Conservation (phyloP, 2,888 invertebrate genomes). For the Drosophila sordidula region DNA sequence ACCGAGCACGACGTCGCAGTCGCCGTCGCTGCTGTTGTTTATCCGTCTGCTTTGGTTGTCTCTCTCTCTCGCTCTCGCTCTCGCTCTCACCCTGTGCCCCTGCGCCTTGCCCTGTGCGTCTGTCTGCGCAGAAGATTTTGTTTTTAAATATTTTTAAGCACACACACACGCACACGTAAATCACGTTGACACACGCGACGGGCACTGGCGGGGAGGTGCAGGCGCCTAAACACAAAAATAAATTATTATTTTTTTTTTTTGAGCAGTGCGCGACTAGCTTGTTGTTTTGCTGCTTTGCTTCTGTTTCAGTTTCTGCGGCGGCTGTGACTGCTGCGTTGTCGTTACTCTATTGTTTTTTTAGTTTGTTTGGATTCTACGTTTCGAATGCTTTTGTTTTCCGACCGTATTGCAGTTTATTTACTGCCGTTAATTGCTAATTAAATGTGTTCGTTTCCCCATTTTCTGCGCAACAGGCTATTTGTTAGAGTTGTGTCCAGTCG, state of each 20-base stretch:
- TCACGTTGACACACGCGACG: constrained; percentile 25
- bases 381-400: constrained; percentile 46
- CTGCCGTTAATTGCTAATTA: constrained; percentile 65
- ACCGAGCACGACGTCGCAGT: constrained; percentile 44
- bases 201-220: constrained; percentile 12
- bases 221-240: constrained; percentile 70
- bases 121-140: constrained; percentile 64
- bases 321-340: constrained; percentile 54
- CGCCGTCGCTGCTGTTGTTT: constrained; percentile 53
- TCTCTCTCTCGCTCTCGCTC: constrained; percentile 1
- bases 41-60: constrained; percentile 57
- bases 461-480: constrained; percentile 61
- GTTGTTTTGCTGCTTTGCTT: constrained; percentile 56
- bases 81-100: constrained; percentile 18
- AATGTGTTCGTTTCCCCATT: constrained; percentile 44
- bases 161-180: constrained; percentile 20
- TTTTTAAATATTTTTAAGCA: constrained; percentile 68
- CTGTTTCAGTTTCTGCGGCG: constrained; percentile 33
- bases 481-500: constrained; percentile 21
- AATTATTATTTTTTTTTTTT: constrained; percentile 44
- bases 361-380: constrained; percentile 41
- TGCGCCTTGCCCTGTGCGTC: constrained; percentile 22
- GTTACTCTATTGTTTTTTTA: constrained; percentile 50
- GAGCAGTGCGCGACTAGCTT: constrained; percentile 56
- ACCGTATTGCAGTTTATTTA: constrained; percentile 53